These are phyloP conservation scores for Acrobasis repandana DNA, from an alignment of 2,888 invertebrate species.

Conservation along the genomic window DNA sequence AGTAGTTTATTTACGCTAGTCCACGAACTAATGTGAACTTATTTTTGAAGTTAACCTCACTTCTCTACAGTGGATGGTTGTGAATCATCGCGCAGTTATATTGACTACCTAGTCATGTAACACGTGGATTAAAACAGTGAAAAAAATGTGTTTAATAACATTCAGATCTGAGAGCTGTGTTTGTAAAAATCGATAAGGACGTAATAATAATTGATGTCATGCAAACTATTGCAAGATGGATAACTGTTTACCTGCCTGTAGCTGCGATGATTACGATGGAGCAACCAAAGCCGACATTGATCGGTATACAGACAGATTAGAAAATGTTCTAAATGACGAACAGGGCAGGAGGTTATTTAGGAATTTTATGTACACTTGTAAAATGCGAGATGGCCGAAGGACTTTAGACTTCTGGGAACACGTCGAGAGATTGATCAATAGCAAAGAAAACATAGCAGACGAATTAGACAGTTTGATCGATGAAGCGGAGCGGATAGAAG, in stretches of 20 bases:
- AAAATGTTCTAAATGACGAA: conserved; percentile 75
- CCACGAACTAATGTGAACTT: conserved; percentile 51
- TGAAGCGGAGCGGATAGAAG: conserved; percentile 69
- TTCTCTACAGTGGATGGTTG: conserved; percentile 39
- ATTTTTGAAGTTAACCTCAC: conserved; percentile 76
- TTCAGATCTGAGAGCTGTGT: conserved; percentile 27
- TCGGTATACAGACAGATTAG: conserved; percentile 76
- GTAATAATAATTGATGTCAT: conserved; percentile 41
- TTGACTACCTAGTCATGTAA: conserved; percentile 5
- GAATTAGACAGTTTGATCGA: conserved; percentile 63
- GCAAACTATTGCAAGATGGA: conserved; percentile 68
- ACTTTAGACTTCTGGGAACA: conserved; percentile 72
- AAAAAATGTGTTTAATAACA: conserved; percentile 16
- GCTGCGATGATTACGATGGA: conserved; percentile 70
- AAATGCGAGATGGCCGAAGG: conserved; percentile 64
- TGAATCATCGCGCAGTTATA: conserved; percentile 48
- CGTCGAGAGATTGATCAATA: conserved; percentile 60
- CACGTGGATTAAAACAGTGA: not conserved
- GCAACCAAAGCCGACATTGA: conserved; percentile 76
- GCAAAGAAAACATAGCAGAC: conserved; percentile 57
- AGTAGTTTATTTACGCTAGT: conserved; percentile 64
- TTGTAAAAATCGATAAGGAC: conserved; percentile 59
- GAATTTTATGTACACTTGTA: conserved; percentile 72
- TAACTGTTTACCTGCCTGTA: conserved; percentile 75
- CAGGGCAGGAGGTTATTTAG: conserved; percentile 72